phyloP scores from a whole-genome alignment of 1,140 invertebrate species.

The Gryllus bimaculatus region DNA sequence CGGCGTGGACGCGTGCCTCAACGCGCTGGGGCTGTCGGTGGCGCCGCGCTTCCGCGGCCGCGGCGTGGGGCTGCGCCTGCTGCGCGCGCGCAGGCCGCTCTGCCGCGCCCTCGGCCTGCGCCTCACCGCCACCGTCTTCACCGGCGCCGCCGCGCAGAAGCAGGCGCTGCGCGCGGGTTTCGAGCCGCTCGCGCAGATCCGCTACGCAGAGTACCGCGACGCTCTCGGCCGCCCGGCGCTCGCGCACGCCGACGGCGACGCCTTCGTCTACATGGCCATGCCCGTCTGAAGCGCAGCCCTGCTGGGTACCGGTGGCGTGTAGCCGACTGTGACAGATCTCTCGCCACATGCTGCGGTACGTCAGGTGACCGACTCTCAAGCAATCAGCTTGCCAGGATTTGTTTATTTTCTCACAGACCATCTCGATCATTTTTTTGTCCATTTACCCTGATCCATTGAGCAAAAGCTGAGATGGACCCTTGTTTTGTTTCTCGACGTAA shows the following conservation, averaged over 20 bases:
- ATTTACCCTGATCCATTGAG: too few relatives aligned
- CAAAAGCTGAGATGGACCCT: too few relatives aligned
- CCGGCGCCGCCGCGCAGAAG: constrained; percentile 24
- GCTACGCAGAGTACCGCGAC: constrained; percentile 20
- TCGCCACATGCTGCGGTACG: too few relatives aligned
- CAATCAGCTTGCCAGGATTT: too few relatives aligned
- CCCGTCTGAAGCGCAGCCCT: background rate
- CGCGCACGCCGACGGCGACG: constrained; percentile 18
- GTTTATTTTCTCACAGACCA: too few relatives aligned
- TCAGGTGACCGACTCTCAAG: too few relatives aligned
- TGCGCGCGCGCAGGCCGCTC: constrained; percentile 6
- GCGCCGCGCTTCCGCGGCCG: constrained; percentile 29
- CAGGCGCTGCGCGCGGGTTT: constrained; percentile 25
- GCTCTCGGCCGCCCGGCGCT: constrained; percentile 21
- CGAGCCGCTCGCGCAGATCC: constrained; percentile 7
- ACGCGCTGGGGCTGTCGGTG: constrained; percentile 30
- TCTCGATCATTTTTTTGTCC: too few relatives aligned
- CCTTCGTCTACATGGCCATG: constrained; percentile 26
- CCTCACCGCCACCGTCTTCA: constrained; percentile 26
- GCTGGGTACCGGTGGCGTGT: too few relatives aligned
- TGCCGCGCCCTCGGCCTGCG: background rate
- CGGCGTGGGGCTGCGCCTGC: constrained; percentile 26
- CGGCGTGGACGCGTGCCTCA: constrained; percentile 29
- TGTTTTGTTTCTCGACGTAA: too few relatives aligned
- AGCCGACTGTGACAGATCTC: too few relatives aligned